These are phyloP conservation scores for Mamestra brassicae DNA, from an alignment of 2,888 invertebrate species.

Conservation along the genomic window DNA sequence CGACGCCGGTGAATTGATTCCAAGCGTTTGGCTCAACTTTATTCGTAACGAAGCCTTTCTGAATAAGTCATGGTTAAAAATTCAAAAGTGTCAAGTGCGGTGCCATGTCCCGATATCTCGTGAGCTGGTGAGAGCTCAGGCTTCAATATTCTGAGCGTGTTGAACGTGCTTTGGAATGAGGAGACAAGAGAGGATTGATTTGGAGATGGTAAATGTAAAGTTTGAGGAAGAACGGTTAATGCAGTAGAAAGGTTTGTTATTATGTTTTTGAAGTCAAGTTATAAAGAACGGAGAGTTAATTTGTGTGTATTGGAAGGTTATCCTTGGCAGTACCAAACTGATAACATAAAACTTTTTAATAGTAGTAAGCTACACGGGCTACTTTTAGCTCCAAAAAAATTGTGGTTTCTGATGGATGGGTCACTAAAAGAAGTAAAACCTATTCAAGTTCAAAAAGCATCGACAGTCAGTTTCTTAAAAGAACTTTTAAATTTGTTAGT, in stretches of 20 bases:
- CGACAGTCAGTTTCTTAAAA: background rate
- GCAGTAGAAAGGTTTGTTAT: background rate
- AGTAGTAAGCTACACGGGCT: background rate
- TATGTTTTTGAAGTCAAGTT: background rate
- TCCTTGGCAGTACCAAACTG: too few relatives aligned
- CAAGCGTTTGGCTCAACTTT: slow-evolving; percentile 59
- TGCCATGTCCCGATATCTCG: slow-evolving; percentile 31
- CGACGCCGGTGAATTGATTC: slow-evolving; percentile 62
- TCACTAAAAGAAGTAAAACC: background rate
- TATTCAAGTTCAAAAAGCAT: background rate
- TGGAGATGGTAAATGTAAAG: slow-evolving; percentile 6
- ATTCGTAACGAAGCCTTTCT: slow-evolving; percentile 66
- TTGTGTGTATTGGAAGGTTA: too few relatives aligned
- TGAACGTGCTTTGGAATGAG: slow-evolving; percentile 16
- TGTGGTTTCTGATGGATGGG: background rate
- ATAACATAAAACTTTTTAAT: too few relatives aligned
- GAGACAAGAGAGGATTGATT: slow-evolving; percentile 19
- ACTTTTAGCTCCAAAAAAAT: background rate
- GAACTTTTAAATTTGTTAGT: background rate
- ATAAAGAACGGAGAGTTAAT: background rate
- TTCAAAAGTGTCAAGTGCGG: slow-evolving; percentile 65
- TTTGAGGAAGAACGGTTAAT: background rate
- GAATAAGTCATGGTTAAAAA: slow-evolving; percentile 68
- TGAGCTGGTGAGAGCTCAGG: background rate
- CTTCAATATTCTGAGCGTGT: slow-evolving; percentile 27